phyloP scores from a whole-genome alignment of 2,797 vertebrate species.

The Coregonus ussuriensis region DNA sequence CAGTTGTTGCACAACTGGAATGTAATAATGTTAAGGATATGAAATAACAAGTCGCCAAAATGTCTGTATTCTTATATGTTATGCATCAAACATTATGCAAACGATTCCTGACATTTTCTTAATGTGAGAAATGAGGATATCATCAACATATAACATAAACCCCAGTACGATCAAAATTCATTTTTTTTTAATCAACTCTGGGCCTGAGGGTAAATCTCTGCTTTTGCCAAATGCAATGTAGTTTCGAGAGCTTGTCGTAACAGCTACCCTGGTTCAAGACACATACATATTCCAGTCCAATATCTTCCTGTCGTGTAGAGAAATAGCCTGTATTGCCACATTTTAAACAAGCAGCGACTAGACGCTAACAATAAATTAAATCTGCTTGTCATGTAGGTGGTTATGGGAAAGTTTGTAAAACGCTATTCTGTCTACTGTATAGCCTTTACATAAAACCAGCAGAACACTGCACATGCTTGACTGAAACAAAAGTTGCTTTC shows the following conservation, averaged over 20 bases:
- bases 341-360: constrained; percentile 47
- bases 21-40: background rate
- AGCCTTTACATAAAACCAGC: background rate
- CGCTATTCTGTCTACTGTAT: background rate
- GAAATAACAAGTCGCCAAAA: background rate
- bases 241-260: constrained; percentile 29
- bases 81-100: background rate
- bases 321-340: constrained; percentile 38
- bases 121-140: background rate
- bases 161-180: background rate
- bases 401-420: background rate
- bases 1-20: constrained; percentile 2
- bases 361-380: constrained; percentile 35
- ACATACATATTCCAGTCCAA: constrained; percentile 16
- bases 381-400: background rate
- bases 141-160: background rate
- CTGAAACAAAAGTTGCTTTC: background rate
- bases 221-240: constrained; percentile 9
- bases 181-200: background rate
- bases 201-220: background rate
- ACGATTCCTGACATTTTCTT: background rate
- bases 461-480: background rate
- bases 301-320: constrained; percentile 22
- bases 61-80: background rate
- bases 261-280: constrained; percentile 12